Percentiles rank a stretch among this genome's conserved stretches.
These are phyloP conservation scores for Eulemur rubriventer DNA, from an alignment of 2,797 vertebrate species.

Conservation along the genomic window DNA sequence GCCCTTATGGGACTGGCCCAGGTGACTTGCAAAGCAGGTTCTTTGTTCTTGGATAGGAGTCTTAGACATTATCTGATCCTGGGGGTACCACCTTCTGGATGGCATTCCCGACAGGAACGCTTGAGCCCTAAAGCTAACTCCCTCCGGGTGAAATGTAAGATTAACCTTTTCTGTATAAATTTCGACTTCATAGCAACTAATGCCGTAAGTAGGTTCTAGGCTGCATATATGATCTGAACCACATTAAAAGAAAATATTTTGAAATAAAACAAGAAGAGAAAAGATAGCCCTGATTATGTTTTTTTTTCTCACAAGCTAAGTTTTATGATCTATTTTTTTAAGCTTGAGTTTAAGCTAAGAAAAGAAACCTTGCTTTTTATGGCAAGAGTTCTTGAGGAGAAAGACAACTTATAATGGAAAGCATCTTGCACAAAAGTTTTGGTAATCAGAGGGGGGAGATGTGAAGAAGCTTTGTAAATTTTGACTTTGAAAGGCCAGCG, in stretches of 20 bases:
- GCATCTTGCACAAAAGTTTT: constrained; percentile 73
- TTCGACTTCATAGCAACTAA: neutral
- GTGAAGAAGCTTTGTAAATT: constrained; percentile 61
- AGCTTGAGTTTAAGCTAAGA: constrained; percentile 75
- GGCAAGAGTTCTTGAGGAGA: constrained; percentile 74
- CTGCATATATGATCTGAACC: constrained; percentile 39
- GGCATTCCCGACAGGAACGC: neutral
- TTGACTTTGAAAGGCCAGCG: constrained; percentile 72
- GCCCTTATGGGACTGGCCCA: neutral
- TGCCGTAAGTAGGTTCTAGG: neutral
- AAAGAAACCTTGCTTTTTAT: constrained; percentile 79
- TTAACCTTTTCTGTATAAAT: neutral
- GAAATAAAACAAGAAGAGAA: constrained; percentile 81
- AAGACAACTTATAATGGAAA: constrained; percentile 78
- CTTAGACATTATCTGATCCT: neutral
- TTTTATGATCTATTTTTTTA: constrained; percentile 81
- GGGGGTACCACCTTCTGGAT: neutral
- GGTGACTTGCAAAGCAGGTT: neutral
- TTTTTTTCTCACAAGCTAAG: constrained; percentile 63
- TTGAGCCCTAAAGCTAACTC: neutral
- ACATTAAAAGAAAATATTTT: constrained; percentile 73
- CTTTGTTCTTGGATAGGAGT: neutral
- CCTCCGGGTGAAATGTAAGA: neutral
- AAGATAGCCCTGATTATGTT: constrained; percentile 60
- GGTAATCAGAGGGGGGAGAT: constrained; percentile 62